phyloP scores from a whole-genome alignment of 2,888 invertebrate species.

The Drosophila imparisetae region DNA sequence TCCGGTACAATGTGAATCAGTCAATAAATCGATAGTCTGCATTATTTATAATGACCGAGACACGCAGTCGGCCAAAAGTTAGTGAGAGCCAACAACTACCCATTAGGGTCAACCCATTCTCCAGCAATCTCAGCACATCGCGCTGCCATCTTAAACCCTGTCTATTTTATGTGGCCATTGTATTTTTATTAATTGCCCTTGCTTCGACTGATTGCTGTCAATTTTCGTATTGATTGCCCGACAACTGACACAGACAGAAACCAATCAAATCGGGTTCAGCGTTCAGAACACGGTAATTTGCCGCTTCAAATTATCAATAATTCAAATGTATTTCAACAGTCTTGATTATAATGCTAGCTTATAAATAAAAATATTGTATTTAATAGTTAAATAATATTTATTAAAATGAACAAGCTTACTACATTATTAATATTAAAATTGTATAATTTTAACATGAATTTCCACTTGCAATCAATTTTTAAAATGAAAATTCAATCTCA shows the following conservation, averaged over 20 bases:
- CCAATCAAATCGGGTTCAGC: constrained; percentile 11
- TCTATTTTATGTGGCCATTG: constrained; percentile 24
- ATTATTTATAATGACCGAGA: constrained; percentile 70
- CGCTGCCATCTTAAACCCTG: constrained; percentile 26
- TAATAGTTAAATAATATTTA: not conserved
- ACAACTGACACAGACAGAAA: constrained; percentile 16
- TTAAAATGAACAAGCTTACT: not conserved
- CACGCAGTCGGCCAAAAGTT: constrained; percentile 47
- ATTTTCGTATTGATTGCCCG: constrained; percentile 62
- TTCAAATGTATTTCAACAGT: constrained; percentile 1
- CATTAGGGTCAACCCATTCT: constrained; percentile 14
- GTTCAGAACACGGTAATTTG: constrained; percentile 8
- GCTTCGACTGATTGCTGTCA: constrained; percentile 60
- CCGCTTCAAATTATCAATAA: constrained; percentile 9
- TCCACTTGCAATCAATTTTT: not conserved
- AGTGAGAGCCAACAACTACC: constrained; percentile 21
- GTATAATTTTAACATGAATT: not conserved
- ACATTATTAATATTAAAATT: not conserved
- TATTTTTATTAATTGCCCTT: constrained; percentile 64
- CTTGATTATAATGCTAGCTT: not conserved
- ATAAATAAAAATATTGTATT: not conserved
- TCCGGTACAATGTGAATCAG: constrained; percentile 56
- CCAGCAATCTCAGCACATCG: constrained; percentile 43
- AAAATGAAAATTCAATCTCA: not conserved
- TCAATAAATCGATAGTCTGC: constrained; percentile 75